phyloP scores from a whole-genome alignment of 2,113 vertebrate genomes.

The Herpailurus yagouaroundi region DNA sequence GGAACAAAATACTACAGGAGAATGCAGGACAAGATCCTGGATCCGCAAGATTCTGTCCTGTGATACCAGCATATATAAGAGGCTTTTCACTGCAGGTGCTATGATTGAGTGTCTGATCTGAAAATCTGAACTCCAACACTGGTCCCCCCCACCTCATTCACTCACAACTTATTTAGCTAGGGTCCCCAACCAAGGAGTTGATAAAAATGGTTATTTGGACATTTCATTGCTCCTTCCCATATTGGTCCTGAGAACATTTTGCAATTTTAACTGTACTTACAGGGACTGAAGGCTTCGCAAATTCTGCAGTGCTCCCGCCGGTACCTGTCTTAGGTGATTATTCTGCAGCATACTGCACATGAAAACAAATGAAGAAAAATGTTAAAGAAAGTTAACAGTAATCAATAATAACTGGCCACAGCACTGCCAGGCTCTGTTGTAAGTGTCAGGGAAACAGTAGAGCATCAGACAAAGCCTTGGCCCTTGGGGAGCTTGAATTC shows the following conservation, averaged over 20 bases:
- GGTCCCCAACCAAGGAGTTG: background rate
- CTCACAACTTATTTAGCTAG: background rate
- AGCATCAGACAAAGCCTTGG: background rate
- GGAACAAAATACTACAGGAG: background rate
- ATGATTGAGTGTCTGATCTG: background rate
- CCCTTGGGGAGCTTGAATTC: background rate
- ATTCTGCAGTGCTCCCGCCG: conserved; percentile 91
- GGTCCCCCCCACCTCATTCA: background rate
- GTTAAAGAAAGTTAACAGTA: background rate
- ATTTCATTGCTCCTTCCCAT: background rate
- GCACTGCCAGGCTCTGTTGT: background rate
- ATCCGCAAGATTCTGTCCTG: background rate
- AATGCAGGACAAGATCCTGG: background rate
- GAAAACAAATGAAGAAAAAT: conserved; percentile 69
- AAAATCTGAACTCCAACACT: background rate
- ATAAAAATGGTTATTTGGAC: background rate
- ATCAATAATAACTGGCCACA: background rate
- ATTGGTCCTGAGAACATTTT: background rate
- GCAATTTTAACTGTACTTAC: conserved; percentile 85
- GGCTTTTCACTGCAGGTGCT: background rate
- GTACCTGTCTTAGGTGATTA: conserved; percentile 93
- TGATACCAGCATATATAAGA: background rate
- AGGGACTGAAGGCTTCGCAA: conserved; percentile 93
- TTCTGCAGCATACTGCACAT: conserved; percentile 95
- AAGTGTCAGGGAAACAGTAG: background rate